These are phyloP conservation scores for Drosophila repleta DNA, from an alignment of 1,140 invertebrate species.

Conservation along the genomic window DNA sequence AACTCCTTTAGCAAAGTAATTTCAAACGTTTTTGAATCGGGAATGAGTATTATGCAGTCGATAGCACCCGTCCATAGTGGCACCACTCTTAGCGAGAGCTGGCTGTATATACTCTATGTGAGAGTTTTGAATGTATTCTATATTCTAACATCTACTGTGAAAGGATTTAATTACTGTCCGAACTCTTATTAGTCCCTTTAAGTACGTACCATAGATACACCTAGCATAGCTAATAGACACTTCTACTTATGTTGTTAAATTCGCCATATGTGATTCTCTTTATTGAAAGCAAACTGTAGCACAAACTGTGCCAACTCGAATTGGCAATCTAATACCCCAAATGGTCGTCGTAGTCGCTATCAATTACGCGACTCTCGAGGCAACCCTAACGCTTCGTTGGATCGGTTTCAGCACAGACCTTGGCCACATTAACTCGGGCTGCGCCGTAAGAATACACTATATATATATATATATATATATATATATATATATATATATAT, in stretches of 20 bases:
- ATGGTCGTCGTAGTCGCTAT: slow-evolving; percentile 45
- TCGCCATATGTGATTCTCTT: slow-evolving; percentile 4
- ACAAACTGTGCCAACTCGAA: slow-evolving; percentile 65
- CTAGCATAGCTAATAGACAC: background rate
- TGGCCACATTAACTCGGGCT: slow-evolving; percentile 73
- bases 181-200: background rate
- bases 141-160: too few relatives aligned
- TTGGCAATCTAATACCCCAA: slow-evolving; percentile 59
- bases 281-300: slow-evolving; percentile 25
- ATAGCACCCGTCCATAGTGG: too few relatives aligned
- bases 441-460: slow-evolving; percentile 16
- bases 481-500: slow-evolving; percentile 16
- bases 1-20: too few relatives aligned
- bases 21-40: too few relatives aligned
- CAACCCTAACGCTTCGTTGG: slow-evolving; percentile 57
- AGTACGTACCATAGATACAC: background rate
- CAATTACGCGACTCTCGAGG: slow-evolving; percentile 51
- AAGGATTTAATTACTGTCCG: too few relatives aligned
- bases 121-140: too few relatives aligned
- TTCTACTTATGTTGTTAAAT: background rate
- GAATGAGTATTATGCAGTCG: too few relatives aligned
- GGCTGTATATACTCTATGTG: too few relatives aligned
- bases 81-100: too few relatives aligned
- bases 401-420: slow-evolving; percentile 75
- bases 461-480: slow-evolving; percentile 17